phyloP scores from a whole-genome alignment of 2,888 invertebrate genomes.

The Lacanobia wlatinum region DNA sequence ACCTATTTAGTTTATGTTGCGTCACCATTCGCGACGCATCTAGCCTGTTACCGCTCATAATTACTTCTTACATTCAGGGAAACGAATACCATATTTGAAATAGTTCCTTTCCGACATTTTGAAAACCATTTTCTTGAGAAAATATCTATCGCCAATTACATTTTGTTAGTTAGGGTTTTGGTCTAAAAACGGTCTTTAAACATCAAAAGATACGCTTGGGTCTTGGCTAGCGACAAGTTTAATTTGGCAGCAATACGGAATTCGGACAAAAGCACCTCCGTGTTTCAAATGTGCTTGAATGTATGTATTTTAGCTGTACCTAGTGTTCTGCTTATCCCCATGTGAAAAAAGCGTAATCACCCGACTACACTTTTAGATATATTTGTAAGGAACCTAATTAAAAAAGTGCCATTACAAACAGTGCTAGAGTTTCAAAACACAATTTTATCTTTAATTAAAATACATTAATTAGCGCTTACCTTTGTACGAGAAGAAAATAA shows the following conservation, averaged over 20 bases:
- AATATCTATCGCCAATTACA: background rate
- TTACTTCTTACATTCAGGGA: slow-evolving; percentile 34
- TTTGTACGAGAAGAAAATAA: background rate
- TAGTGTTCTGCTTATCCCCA: no score
- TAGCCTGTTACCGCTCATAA: slow-evolving; percentile 40
- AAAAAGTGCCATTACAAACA: no score
- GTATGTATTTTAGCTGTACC: background rate
- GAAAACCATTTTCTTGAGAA: background rate
- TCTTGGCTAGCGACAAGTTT: background rate
- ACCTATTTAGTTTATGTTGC: slow-evolving; percentile 41
- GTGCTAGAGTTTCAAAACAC: background rate
- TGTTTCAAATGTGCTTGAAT: background rate
- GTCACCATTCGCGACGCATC: slow-evolving; percentile 13
- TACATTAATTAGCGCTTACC: background rate
- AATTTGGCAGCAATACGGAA: slow-evolving; percentile 19
- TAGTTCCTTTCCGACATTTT: background rate
- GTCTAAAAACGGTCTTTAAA: background rate
- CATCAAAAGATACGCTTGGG: background rate
- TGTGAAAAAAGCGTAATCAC: no score
- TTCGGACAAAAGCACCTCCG: background rate
- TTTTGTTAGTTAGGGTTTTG: background rate
- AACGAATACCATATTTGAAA: slow-evolving; percentile 4
- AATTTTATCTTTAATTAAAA: background rate
- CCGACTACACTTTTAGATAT: no score
- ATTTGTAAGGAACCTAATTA: no score